phyloP scores from a whole-genome alignment of 1,140 invertebrate species.

The Caenorhabditis briggsae region DNA sequence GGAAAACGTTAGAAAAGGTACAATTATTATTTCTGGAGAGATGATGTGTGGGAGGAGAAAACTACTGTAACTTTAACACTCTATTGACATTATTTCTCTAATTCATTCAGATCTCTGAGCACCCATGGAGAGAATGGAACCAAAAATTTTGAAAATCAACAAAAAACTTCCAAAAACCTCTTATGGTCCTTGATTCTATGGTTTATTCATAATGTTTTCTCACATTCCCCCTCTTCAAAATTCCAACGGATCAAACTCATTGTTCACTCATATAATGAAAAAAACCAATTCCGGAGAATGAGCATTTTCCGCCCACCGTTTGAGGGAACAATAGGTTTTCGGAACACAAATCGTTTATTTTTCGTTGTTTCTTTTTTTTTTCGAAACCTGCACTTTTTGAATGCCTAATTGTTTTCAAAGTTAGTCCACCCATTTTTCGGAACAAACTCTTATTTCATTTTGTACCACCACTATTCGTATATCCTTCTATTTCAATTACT shows the following conservation, averaged over 20 bases:
- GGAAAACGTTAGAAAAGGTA: not conserved
- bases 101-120: no score
- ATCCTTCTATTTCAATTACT: not conserved
- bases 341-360: not conserved
- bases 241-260: not conserved
- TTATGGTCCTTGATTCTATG: not conserved
- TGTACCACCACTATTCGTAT: not conserved
- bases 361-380: not conserved
- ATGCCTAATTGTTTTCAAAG: not conserved
- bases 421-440: not conserved
- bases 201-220: conserved; percentile 1
- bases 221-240: not conserved
- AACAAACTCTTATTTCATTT: not conserved
- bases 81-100: no score
- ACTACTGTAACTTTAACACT: no score
- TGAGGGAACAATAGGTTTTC: not conserved
- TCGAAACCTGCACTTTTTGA: not conserved
- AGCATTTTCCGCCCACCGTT: not conserved
- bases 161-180: not conserved
- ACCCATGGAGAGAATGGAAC: no score
- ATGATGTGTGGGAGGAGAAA: not conserved
- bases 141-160: not conserved
- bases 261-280: not conserved
- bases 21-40: not conserved
- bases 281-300: not conserved